Conservation (phyloP, 2,797 vertebrate genomes). For the Coranthus polyacanthus region DNA sequence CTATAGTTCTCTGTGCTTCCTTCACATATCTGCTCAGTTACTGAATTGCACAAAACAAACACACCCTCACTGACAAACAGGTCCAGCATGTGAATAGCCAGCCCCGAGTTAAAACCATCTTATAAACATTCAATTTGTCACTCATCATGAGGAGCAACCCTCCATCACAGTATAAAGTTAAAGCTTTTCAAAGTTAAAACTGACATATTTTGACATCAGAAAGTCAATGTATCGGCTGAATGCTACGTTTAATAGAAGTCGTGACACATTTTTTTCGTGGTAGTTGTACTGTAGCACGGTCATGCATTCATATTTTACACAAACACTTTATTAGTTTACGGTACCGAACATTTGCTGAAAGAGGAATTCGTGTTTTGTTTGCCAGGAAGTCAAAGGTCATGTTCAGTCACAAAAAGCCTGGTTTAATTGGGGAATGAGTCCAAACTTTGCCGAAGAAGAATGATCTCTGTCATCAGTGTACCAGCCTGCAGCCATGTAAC, state of each 20-base stretch:
- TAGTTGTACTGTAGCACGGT: neutral
- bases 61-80: neutral
- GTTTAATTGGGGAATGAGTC: neutral
- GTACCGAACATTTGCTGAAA: neutral
- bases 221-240: too few relatives aligned
- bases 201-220: neutral
- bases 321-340: neutral
- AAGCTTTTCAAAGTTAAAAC: too few relatives aligned
- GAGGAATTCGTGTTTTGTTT: neutral
- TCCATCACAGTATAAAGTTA: too few relatives aligned
- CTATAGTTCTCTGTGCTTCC: neutral
- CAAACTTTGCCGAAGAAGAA: neutral
- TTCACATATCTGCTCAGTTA: neutral
- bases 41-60: neutral
- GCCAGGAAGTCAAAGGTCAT: slow-evolving; percentile 12
- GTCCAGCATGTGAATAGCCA: neutral
- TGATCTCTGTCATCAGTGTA: neutral
- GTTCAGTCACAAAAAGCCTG: neutral
- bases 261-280: neutral
- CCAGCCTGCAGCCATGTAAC: neutral
- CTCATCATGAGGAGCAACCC: too few relatives aligned
- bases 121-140: neutral
- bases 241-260: too few relatives aligned
- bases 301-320: neutral
- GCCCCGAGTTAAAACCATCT: neutral